Evolutionary conservation across 1,140 invertebrate genomes (phyloP).

Genomic region (Hyles vespertilio): DNA sequence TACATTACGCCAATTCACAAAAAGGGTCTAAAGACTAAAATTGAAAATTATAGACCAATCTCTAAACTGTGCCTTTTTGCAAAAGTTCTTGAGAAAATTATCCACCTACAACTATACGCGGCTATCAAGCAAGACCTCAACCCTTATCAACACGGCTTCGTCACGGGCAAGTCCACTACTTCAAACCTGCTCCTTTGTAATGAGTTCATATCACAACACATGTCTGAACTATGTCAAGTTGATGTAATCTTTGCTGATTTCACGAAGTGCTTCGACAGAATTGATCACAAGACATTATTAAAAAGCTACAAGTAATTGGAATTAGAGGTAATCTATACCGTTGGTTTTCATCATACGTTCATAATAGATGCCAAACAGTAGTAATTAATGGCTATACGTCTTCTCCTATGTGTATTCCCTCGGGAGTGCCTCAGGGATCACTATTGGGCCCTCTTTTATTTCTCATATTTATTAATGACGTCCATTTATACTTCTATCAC

Average conservation of each 20-base stretch:
- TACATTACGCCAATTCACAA: conserved; percentile 14
- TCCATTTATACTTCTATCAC: background rate
- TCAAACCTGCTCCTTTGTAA: background rate
- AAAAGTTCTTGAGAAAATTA: conserved; percentile 12
- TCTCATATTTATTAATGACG: background rate
- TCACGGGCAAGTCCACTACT: background rate
- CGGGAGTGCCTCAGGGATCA: conserved; percentile 4
- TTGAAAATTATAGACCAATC: conserved; percentile 6
- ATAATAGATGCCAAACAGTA: conserved; percentile 1
- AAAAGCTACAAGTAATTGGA: no score
- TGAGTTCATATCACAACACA: background rate
- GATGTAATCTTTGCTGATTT: conserved; percentile 9
- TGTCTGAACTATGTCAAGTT: background rate
- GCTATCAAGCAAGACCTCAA: background rate
- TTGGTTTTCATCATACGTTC: no score
- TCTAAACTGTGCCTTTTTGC: conserved; percentile 14
- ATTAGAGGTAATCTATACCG: no score
- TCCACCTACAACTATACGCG: conserved; percentile 1
- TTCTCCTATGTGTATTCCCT: background rate
- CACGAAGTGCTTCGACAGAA: conserved; percentile 4
- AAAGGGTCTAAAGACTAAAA: conserved; percentile 4
- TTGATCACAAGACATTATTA: no score
- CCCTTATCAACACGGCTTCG: background rate
- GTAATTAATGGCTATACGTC: background rate
- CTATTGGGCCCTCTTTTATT: background rate